phyloP scores from a whole-genome alignment of 2,888 invertebrate species.

The Spilosoma lubricipeda region DNA sequence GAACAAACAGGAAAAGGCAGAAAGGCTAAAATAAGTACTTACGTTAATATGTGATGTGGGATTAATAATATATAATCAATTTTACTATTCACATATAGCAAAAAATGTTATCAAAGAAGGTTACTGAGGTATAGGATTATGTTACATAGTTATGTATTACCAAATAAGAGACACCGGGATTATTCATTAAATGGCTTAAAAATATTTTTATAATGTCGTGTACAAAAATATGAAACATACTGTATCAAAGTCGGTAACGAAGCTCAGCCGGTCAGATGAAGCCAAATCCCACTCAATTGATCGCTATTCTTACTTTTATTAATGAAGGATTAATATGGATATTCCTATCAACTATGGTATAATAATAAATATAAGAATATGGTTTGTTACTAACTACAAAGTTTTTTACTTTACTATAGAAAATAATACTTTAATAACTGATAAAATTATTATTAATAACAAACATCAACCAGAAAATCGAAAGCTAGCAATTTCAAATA shows the following conservation, averaged over 20 bases:
- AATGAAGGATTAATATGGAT: slow-evolving; percentile 55
- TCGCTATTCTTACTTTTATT: slow-evolving; percentile 64
- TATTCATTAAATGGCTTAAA: neutral
- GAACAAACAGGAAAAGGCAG: neutral
- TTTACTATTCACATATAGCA: neutral
- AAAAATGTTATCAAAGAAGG: neutral
- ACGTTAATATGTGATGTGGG: neutral
- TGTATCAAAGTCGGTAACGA: slow-evolving; percentile 59
- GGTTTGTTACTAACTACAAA: too few relatives aligned
- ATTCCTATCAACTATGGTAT: slow-evolving; percentile 12
- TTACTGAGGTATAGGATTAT: neutral
- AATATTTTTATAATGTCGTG: neutral
- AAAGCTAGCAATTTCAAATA: neutral
- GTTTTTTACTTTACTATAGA: too few relatives aligned
- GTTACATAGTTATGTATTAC: neutral
- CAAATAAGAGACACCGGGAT: neutral
- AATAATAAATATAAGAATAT: too few relatives aligned
- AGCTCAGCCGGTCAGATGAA: slow-evolving; percentile 66
- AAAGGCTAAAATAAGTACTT: neutral
- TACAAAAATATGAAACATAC: slow-evolving; percentile 50
- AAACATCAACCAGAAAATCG: too few relatives aligned
- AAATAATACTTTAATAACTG: too few relatives aligned
- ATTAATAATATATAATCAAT: neutral
- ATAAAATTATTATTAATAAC: too few relatives aligned
- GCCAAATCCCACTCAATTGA: slow-evolving; percentile 75